phyloP scores from a whole-genome alignment of 2,113 vertebrate genomes.

The Limnothrissa miodon region DNA sequence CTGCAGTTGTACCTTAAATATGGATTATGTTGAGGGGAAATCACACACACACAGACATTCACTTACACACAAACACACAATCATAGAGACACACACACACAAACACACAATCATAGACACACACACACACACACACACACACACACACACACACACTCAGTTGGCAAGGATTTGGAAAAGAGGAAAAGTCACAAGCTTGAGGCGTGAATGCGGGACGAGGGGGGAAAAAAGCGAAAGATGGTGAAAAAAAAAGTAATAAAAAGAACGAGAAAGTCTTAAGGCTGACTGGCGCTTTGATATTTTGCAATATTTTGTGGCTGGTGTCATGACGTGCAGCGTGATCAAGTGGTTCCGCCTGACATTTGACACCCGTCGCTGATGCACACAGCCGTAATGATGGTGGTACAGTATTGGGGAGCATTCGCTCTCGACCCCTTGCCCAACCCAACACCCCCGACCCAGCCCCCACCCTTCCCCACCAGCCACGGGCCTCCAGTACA shows the following conservation, averaged over 20 bases:
- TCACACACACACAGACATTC: neutral
- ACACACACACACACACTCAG: too few relatives aligned
- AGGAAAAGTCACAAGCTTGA: neutral
- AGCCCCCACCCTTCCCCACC: neutral
- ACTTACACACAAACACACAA: neutral
- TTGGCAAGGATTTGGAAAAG: neutral
- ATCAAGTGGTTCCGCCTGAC: slow-evolving; percentile 37
- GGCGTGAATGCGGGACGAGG: slow-evolving; percentile 1
- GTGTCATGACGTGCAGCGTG: slow-evolving; percentile 32
- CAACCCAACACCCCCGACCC: too few relatives aligned
- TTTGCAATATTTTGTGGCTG: slow-evolving; percentile 32
- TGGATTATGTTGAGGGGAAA: slow-evolving; percentile 34
- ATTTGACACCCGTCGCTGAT: slow-evolving; percentile 12
- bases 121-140: neutral
- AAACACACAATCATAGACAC: neutral
- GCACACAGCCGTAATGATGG: neutral
- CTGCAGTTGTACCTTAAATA: slow-evolving; percentile 46
- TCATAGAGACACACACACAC: neutral
- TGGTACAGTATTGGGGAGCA: neutral
- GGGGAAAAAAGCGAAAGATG: slow-evolving; percentile 28
- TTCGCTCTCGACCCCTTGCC: neutral
- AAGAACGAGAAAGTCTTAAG: slow-evolving; percentile 16
- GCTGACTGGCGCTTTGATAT: slow-evolving; percentile 45
- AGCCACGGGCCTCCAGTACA: neutral
- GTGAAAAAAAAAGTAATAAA: neutral